A percentile compares a stretch with the other conserved stretches of the same genome.
Evolutionary conservation across 2,888 invertebrate species (phyloP).

Genomic region (Silvanus unidentatus): DNA sequence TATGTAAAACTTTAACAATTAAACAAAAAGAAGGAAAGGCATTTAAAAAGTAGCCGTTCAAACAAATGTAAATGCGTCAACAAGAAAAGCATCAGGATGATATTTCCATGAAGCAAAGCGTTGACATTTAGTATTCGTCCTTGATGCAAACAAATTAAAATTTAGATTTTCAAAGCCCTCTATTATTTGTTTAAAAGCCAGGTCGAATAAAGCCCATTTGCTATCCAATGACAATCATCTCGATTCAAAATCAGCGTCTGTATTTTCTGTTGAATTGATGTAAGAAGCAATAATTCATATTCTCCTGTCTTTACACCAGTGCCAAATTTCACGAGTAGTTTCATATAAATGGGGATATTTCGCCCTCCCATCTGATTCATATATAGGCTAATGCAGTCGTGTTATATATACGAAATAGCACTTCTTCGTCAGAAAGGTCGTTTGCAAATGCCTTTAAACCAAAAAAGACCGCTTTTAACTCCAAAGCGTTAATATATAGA

Average conservation of each 20-base stretch:
- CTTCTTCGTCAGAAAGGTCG: conserved; percentile 9
- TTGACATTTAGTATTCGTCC: conserved; percentile 21
- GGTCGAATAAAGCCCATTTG: conserved; percentile 1
- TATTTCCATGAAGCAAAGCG: conserved; percentile 26
- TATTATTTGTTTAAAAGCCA: conserved; percentile 2
- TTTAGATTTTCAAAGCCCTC: conserved; percentile 4
- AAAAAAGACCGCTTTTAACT: conserved; percentile 20
- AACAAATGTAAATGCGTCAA: conserved; percentile 28
- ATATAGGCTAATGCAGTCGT: conserved; percentile 12
- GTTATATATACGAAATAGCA: conserved; percentile 22
- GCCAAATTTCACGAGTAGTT: conserved; percentile 23
- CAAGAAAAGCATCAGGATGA: conserved; percentile 21
- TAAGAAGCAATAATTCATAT: conserved; percentile 23
- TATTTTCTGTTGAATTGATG: conserved; percentile 13
- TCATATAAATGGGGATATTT: conserved; percentile 15
- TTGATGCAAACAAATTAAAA: conserved; percentile 5
- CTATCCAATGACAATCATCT: not conserved
- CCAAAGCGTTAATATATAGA: conserved; percentile 21
- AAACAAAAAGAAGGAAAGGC: conserved; percentile 19
- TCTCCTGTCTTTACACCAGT: conserved; percentile 19
- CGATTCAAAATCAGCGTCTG: conserved; percentile 4
- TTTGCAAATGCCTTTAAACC: conserved; percentile 21
- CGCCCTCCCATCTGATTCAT: conserved; percentile 21
- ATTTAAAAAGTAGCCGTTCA: conserved; percentile 14
- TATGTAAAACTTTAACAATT: conserved; percentile 24